Evolutionary conservation across 2,797 vertebrate species (phyloP), one percentile per base, ranked within the genome.

Genomic region (Lophius americanus): DNA sequence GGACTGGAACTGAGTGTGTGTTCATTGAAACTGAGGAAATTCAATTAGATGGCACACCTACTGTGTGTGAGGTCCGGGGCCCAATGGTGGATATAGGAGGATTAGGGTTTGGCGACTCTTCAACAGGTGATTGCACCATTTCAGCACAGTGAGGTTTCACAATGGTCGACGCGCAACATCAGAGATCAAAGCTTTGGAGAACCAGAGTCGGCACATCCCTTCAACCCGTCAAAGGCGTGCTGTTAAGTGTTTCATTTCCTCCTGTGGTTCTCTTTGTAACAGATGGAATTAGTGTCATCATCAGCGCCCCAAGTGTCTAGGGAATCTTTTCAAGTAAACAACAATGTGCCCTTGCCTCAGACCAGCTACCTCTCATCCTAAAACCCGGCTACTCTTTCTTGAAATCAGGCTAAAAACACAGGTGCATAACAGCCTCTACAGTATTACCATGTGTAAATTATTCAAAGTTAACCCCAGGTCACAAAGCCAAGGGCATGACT

Each of bases 1-100:
- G 61, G 88, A 93, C 89, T 92, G 88, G 89, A 93, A 91, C 92
- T 76, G 91, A 90, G 86, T 88, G 91, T 87, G 92, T 93, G 92
- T 92, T 94, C 92, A 94, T 95, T 94, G 94, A 95, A 92, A 89
- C 87, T 80, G 88, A 87, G 92, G 92, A 95, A 95, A 95, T 96
- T 95, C 93, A 96, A 96, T 96, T 96, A 96, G 92, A 83, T 73
- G 14, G 70, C 83, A 87, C 80, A 84, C 86, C 84, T 63, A 73
- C 81, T 75, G 76, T 81, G 81, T 82, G 81, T 79, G 76, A 68
- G 81, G 74, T 23, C 82, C 48, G 63, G 85, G 91, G 87, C 88
- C 90, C 90, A 91, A 91, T 89, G 90, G 85, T 77, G 86, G 85
- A 83, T 88, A 86, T 68, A 86, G 87, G 55, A 79, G 89, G 93